Evolutionary conservation across 2,113 vertebrate genomes (phyloP).

Genomic region (Tenrec ecaudatus): DNA sequence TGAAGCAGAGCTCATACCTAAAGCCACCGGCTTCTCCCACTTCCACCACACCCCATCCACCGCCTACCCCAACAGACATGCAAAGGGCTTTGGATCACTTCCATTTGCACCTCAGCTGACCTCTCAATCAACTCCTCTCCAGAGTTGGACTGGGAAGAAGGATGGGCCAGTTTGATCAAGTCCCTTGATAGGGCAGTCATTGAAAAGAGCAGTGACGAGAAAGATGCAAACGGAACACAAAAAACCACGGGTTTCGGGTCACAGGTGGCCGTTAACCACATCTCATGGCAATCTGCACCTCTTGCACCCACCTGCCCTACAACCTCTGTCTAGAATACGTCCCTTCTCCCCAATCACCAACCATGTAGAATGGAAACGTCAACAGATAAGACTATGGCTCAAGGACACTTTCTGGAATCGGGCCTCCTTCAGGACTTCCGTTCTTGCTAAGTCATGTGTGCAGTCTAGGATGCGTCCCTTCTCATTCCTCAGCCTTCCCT

Average conservation of each 20-base stretch:
- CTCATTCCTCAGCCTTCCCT: not conserved
- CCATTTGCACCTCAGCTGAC: not conserved
- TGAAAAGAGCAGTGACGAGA: not conserved
- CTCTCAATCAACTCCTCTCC: not conserved
- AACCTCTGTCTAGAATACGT: not conserved
- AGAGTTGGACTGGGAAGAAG: not conserved
- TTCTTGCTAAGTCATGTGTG: not conserved
- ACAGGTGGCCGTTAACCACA: not conserved
- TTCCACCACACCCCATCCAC: not conserved
- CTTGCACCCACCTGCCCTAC: not conserved
- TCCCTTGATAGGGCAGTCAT: not conserved
- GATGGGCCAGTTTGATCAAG: not conserved
- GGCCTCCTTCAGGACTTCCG: not conserved
- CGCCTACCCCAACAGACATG: not conserved
- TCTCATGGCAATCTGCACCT: not conserved
- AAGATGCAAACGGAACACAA: not conserved
- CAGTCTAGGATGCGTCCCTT: not conserved
- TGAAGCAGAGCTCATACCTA: not conserved
- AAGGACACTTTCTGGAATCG: not conserved
- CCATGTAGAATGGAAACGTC: not conserved
- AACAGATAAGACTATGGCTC: not conserved
- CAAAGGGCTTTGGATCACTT: not conserved
- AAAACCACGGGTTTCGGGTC: not conserved
- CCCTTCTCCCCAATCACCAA: not conserved
- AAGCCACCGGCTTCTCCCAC: not conserved